Evolutionary conservation across 2,113 vertebrate genomes (phyloP), one percentile per base, ranked within the genome.

Genomic region (Gavia stellata): DNA sequence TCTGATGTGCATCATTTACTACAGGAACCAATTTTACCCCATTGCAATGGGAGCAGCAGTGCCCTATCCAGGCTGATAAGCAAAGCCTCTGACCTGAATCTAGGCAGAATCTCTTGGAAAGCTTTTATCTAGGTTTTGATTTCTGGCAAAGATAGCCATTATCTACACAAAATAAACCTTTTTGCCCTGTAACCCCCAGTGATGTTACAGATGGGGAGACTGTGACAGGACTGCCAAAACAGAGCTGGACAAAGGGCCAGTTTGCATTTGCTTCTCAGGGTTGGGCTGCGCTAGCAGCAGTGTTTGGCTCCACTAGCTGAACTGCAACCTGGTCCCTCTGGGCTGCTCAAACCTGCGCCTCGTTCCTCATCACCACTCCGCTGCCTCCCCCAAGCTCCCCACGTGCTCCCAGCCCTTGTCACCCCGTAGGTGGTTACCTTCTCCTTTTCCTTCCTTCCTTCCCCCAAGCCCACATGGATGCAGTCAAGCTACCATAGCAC

Each of bases 81-180:
- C 66, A 74, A 75, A 28, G 44, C 23, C 23, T 93, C 34, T n/a
- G 81, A 72, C 10, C 4, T 7, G 23, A 79, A 92, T 90, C 62
- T 53, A 34, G 81, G 71, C 38, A 56, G 53, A 71, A 80, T 81
- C 81, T 79, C 63, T 25, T 56, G 53, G 83, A 67, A 67, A 68
- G 80, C 53, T 86, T 90, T 79, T 58, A 83, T 86, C 85, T 86
- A 40, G 65, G 49, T 75, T 88, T 84, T 72, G 77, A 89, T 91
- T 90, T 91, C 45, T 49, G 47, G 65, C n/a, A 36, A 45, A 92
- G 85, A 71, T 74, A 77, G 58, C 45, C 50, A 36, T 70, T 94
- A 91, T 84, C 88, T 81, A 71, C 71, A 38, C 74, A 81, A 72
- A 96, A 65, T 26, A 79, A 86, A 50, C 6, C 14, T 10, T 34